These are phyloP conservation scores for Heliconius congener DNA, from an alignment of 1,140 invertebrate genomes.

Conservation along the genomic window DNA sequence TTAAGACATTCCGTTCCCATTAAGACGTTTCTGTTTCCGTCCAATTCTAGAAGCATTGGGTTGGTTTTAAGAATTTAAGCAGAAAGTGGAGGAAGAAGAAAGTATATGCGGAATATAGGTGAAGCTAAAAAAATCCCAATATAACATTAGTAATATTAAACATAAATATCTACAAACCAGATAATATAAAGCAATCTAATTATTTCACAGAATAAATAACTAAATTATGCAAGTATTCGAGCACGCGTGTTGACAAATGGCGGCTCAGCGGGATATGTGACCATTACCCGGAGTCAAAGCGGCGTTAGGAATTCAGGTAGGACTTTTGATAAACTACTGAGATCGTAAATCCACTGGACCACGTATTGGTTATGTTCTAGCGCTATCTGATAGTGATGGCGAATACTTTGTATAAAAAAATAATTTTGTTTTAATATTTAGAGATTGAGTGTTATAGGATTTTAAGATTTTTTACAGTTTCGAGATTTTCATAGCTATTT, in stretches of 20 bases:
- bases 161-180: neutral
- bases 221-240: constrained; percentile 22
- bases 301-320: constrained; percentile 64
- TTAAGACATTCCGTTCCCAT: too few species aligned
- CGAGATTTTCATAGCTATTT: too few species aligned
- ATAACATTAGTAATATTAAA: neutral
- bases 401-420: too few species aligned
- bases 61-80: too few species aligned
- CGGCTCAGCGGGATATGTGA: constrained; percentile 58
- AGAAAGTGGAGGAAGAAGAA: too few species aligned
- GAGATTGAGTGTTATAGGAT: too few species aligned
- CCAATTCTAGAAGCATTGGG: too few species aligned
- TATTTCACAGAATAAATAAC: constrained; percentile 8
- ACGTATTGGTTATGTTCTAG: neutral
- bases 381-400: neutral
- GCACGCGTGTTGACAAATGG: constrained; percentile 60
- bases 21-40: too few species aligned
- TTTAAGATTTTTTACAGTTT: too few species aligned
- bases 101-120: too few species aligned
- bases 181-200: neutral
- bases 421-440: too few species aligned
- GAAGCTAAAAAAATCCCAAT: neutral
- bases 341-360: neutral
- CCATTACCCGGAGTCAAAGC: constrained; percentile 48
- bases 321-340: constrained; percentile 30